These are phyloP conservation scores for Synodontis membranacea DNA, from an alignment of 2,113 vertebrate genomes.

Conservation along the genomic window DNA sequence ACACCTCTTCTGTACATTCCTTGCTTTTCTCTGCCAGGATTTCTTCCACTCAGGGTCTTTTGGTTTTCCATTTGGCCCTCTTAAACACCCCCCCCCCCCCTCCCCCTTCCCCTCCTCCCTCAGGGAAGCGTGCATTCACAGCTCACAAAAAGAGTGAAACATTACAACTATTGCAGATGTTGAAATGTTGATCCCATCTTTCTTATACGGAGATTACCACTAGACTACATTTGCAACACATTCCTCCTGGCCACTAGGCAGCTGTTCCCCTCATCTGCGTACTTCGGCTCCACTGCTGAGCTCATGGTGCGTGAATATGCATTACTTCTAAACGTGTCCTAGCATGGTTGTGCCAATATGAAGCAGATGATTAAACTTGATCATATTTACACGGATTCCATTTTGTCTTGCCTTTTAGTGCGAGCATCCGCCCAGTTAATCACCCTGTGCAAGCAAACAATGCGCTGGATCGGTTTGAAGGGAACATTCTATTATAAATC, in stretches of 20 bases:
- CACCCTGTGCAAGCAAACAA: conserved; percentile 26
- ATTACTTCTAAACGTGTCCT: conserved; percentile 21
- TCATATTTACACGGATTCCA: neutral
- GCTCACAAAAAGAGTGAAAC: conserved; percentile 70
- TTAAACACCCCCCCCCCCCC: neutral
- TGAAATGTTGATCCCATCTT: conserved; percentile 78
- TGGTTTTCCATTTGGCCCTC: conserved; percentile 66
- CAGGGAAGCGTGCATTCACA: conserved; percentile 67
- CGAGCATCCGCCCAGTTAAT: conserved; percentile 6
- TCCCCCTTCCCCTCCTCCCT: neutral
- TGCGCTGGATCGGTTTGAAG: neutral
- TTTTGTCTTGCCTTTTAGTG: neutral
- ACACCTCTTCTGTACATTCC: conserved; percentile 53
- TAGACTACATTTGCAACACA: conserved; percentile 63
- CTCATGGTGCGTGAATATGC: conserved; percentile 43
- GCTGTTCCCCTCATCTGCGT: conserved; percentile 63
- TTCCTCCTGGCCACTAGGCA: conserved; percentile 62
- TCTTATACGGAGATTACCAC: conserved; percentile 68
- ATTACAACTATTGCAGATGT: conserved; percentile 81
- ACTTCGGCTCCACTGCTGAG: conserved; percentile 28
- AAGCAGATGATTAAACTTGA: neutral
- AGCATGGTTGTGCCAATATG: neutral
- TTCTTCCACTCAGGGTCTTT: conserved; percentile 69
- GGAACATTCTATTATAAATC: neutral
- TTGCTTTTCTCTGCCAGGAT: conserved; percentile 74